These are phyloP conservation scores for Vollenhovia emeryi DNA, from an alignment of 1,140 invertebrate genomes.

Conservation along the genomic window DNA sequence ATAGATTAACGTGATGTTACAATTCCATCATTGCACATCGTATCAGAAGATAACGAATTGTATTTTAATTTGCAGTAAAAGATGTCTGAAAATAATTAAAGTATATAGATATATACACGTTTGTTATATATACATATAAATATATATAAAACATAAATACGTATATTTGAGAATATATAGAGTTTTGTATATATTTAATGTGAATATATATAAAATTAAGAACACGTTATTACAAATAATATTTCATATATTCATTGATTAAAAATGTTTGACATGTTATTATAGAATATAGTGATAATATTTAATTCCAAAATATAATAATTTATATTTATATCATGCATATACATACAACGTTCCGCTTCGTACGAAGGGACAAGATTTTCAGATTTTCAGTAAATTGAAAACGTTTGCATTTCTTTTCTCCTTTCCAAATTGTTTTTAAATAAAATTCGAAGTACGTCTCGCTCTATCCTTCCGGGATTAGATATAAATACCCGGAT, in stretches of 20 bases:
- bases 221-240: neutral
- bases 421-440: neutral
- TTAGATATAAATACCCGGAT: constrained; percentile 1
- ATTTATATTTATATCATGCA: neutral
- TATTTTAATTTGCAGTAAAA: constrained; percentile 5
- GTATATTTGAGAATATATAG: no score
- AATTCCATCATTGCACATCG: neutral
- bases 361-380: neutral
- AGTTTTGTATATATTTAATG: neutral
- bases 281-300: neutral
- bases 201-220: neutral
- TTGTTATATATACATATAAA: no score
- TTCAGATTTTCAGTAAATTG: constrained; percentile 1
- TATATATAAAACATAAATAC: no score
- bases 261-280: neutral
- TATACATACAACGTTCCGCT: neutral
- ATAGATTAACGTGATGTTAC: neutral
- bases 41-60: neutral
- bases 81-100: constrained; percentile 1
- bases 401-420: neutral
- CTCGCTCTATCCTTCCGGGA: neutral
- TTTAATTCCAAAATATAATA: neutral
- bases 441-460: neutral
- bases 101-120: neutral
- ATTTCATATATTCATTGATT: neutral